Percentiles rank a stretch among this genome's conserved stretches.
Conservation (phyloP, 1,140 invertebrate genomes). For the Eriosoma lanigerum region DNA sequence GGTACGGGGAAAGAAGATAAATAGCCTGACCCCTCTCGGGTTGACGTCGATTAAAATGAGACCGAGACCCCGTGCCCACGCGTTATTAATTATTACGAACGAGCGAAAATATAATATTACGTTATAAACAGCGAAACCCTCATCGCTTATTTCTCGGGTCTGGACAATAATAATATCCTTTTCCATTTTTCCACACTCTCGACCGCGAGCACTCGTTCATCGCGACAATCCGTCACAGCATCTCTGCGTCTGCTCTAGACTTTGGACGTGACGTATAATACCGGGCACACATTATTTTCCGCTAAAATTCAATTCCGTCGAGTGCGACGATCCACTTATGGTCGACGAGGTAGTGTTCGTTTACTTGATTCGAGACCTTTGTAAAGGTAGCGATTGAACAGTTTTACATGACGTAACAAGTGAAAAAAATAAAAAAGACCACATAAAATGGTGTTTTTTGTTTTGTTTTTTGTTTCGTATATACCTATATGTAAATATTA, state of each 20-base stretch:
- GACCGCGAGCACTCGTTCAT: background rate
- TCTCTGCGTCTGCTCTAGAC: too few relatives aligned
- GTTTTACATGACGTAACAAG: too few relatives aligned
- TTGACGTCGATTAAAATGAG: conserved; percentile 50
- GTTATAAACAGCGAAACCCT: conserved; percentile 29
- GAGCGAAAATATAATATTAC: conserved; percentile 37
- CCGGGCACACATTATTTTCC: background rate
- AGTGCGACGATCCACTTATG: too few relatives aligned
- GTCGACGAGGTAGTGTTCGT: too few relatives aligned
- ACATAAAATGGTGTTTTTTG: too few relatives aligned
- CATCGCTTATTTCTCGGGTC: conserved; percentile 19
- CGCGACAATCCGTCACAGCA: background rate
- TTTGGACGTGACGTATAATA: too few relatives aligned
- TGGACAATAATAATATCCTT: background rate
- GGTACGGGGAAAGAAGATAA: conserved; percentile 40
- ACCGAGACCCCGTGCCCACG: conserved; percentile 2
- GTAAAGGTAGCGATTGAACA: too few relatives aligned
- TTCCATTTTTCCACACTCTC: conserved; percentile 8
- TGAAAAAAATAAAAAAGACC: too few relatives aligned
- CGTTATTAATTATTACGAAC: conserved; percentile 41
- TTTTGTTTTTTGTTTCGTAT: too few relatives aligned
- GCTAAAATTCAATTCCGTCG: background rate
- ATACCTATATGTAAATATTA: too few relatives aligned
- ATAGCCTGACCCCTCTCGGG: conserved; percentile 35
- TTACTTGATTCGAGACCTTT: too few relatives aligned